These are phyloP conservation scores for Callipepla californica DNA, from an alignment of 2,113 vertebrate species.

Conservation along the genomic window DNA sequence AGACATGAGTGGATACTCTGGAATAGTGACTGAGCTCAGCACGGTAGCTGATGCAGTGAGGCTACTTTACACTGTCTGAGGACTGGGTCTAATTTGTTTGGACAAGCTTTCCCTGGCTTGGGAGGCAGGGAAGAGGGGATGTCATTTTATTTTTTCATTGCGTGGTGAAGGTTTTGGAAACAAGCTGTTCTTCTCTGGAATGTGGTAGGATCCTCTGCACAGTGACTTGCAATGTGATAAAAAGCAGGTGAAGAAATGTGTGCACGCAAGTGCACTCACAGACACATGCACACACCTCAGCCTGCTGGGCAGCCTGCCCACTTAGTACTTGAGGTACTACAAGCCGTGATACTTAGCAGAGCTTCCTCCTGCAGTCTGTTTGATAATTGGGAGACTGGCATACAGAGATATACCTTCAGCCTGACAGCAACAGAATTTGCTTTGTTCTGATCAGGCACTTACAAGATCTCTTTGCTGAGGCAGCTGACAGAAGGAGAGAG, in stretches of 20 bases:
- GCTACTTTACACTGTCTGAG: background rate
- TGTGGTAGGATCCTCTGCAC: background rate
- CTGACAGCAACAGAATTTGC: constrained; percentile 7
- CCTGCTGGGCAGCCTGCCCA: constrained; percentile 15
- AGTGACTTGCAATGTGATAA: background rate
- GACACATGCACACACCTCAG: background rate
- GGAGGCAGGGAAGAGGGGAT: background rate
- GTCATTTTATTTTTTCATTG: background rate
- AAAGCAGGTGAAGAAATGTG: background rate
- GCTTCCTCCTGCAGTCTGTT: constrained; percentile 19
- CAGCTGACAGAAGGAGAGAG: background rate
- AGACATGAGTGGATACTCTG: background rate
- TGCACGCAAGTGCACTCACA: background rate
- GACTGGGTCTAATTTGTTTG: background rate
- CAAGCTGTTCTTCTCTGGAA: constrained; percentile 39
- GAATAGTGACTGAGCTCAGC: background rate
- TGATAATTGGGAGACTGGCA: constrained; percentile 21
- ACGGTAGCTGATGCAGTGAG: background rate
- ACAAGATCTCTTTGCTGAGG: background rate
- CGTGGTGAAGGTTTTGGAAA: background rate
- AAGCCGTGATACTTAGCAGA: constrained; percentile 1
- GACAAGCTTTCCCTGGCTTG: background rate
- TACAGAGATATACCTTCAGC: background rate
- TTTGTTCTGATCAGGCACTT: constrained; percentile 15
- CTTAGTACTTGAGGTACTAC: constrained; percentile 19